A percentile compares a stretch with the other conserved stretches of the same genome.
Conservation (phyloP, 64 coral and sea anemone species). For the Actinia equina region DNA sequence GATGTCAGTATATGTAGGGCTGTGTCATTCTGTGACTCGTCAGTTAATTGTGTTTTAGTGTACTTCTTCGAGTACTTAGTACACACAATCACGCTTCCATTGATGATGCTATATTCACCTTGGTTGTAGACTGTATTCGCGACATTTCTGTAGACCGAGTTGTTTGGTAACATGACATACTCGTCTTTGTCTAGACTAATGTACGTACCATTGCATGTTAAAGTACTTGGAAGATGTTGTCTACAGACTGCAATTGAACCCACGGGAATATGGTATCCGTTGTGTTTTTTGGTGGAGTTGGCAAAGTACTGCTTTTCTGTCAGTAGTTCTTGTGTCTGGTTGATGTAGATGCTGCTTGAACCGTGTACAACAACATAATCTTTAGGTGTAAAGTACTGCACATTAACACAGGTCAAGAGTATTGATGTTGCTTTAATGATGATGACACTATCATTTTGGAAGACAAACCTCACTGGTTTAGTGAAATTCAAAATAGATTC, state of each 20-base stretch:
- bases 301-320: too few relatives aligned
- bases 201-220: not conserved
- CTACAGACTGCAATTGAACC: too few relatives aligned
- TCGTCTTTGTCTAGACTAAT: not conserved
- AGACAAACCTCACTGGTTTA: not conserved
- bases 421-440: slow-evolving; percentile 17
- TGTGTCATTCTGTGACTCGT: too few relatives aligned
- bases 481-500: not conserved
- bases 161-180: slow-evolving; percentile 26
- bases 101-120: too few relatives aligned
- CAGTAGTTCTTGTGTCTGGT: too few relatives aligned
- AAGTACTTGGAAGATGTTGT: too few relatives aligned
- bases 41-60: too few relatives aligned
- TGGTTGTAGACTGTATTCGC: not conserved
- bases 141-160: slow-evolving; percentile 28
- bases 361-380: not conserved
- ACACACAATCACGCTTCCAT: too few relatives aligned
- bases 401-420: not conserved
- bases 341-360: not conserved
- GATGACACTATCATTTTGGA: not conserved
- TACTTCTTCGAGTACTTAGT: too few relatives aligned
- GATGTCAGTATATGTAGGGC: too few relatives aligned
- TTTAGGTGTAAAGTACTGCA: not conserved
- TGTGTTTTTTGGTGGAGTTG: too few relatives aligned
- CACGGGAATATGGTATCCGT: too few relatives aligned